Conservation (phyloP, 2,888 invertebrate genomes). For the Chloroclystis v-ata region DNA sequence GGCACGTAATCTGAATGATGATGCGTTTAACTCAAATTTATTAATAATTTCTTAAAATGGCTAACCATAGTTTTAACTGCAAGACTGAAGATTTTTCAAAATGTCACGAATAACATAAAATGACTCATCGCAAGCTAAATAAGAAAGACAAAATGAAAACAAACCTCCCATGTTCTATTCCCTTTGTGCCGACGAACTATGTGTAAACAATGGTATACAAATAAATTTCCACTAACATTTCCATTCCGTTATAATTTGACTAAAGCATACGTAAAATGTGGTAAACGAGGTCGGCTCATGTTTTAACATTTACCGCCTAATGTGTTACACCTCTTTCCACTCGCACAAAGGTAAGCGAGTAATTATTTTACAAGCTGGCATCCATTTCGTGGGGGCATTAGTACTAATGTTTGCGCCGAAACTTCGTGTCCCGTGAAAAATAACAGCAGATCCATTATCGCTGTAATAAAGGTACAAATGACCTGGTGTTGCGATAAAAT, state of each 20-base stretch:
- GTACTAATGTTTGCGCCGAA: constrained; percentile 52
- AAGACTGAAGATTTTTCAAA: too few relatives aligned
- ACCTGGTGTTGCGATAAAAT: constrained; percentile 34
- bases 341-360: constrained; percentile 44
- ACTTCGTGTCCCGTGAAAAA: constrained; percentile 52
- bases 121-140: too few relatives aligned
- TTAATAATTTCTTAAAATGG: too few relatives aligned
- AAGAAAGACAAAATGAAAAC: too few relatives aligned
- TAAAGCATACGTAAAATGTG: constrained; percentile 25
- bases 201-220: too few relatives aligned
- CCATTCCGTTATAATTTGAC: constrained; percentile 19
- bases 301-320: constrained; percentile 33
- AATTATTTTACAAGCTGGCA: constrained; percentile 50
- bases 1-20: too few relatives aligned
- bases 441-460: constrained; percentile 54
- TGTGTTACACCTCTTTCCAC: constrained; percentile 37
- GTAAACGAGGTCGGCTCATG: constrained; percentile 20
- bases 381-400: constrained; percentile 49
- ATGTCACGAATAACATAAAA: too few relatives aligned
- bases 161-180: too few relatives aligned
- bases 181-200: too few relatives aligned
- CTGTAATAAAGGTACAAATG: constrained; percentile 45
- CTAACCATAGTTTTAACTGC: too few relatives aligned
- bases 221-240: too few relatives aligned
- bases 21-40: too few relatives aligned